Conservation (phyloP, 2,113 vertebrate species). For the Alaudala cheleensis region DNA sequence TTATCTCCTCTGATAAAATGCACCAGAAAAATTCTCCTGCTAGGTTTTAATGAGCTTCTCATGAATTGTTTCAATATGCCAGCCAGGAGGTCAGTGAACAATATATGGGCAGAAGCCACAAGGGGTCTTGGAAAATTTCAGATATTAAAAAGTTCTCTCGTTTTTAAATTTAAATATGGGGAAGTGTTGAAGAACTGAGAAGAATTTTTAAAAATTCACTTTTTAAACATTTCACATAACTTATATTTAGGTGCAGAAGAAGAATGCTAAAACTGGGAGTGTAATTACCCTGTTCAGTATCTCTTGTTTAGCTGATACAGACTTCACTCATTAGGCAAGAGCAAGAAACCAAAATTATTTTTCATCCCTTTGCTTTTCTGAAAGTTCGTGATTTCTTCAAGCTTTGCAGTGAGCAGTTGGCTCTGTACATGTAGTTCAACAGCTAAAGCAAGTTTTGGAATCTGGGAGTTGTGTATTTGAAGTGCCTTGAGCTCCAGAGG, state of each 20-base stretch:
- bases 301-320: background rate
- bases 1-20: conserved; percentile 49
- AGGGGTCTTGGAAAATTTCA: background rate
- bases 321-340: background rate
- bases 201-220: background rate
- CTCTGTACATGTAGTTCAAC: rapidly evolving
- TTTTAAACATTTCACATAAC: background rate
- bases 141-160: background rate
- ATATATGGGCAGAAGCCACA: background rate
- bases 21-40: conserved; percentile 18
- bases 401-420: background rate
- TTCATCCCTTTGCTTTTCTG: background rate
- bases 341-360: background rate
- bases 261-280: background rate
- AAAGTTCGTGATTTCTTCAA: background rate
- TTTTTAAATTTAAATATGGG: background rate
- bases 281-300: background rate
- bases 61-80: background rate
- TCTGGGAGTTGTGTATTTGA: background rate
- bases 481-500: background rate
- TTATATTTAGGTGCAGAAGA: background rate
- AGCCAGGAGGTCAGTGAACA: background rate
- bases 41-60: background rate
- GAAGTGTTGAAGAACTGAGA: background rate
- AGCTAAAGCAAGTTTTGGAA: background rate